Evolutionary conservation across 2,113 vertebrate genomes (phyloP).

Genomic region (Epinephelus cyanopodus): DNA sequence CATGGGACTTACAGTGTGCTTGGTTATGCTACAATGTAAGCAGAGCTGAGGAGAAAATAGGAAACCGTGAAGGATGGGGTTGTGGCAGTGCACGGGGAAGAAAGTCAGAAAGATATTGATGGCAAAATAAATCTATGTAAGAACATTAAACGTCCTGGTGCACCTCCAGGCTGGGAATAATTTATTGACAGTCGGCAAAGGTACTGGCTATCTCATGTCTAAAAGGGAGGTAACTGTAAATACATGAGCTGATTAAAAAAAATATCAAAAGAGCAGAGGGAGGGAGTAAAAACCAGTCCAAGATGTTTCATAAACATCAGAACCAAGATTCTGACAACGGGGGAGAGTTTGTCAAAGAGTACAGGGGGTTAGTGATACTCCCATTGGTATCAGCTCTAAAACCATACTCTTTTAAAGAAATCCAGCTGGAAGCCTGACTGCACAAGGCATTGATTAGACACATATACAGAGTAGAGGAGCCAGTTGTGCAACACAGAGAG

Average conservation of each 20-base stretch:
- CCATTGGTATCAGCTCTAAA: slow-evolving; percentile 56
- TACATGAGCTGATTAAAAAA: slow-evolving; percentile 35
- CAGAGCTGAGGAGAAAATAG: slow-evolving; percentile 13
- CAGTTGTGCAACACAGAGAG: slow-evolving; percentile 64
- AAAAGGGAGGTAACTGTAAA: slow-evolving; percentile 10
- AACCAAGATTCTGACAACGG: slow-evolving; percentile 43
- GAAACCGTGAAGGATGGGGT: not conserved
- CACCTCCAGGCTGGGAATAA: slow-evolving; percentile 29
- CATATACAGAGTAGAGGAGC: slow-evolving; percentile 14
- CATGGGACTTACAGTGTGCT: slow-evolving; percentile 14
- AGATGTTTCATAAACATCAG: slow-evolving; percentile 42
- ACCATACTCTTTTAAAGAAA: slow-evolving; percentile 50
- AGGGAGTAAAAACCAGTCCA: slow-evolving; percentile 29
- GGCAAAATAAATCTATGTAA: slow-evolving; percentile 9
- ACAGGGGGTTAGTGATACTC: slow-evolving; percentile 58
- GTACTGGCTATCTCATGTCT: not conserved
- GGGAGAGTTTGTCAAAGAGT: slow-evolving; percentile 40
- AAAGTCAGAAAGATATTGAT: not conserved
- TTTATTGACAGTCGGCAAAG: slow-evolving; percentile 14
- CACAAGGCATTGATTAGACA: slow-evolving; percentile 59
- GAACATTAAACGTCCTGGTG: slow-evolving; percentile 8
- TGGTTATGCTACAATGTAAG: slow-evolving; percentile 15
- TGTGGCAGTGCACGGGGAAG: not conserved
- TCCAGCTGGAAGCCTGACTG: slow-evolving; percentile 62
- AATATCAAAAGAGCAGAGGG: not conserved